Evolutionary conservation across 2,797 vertebrate species (phyloP).

Genomic region (Periparus ater): DNA sequence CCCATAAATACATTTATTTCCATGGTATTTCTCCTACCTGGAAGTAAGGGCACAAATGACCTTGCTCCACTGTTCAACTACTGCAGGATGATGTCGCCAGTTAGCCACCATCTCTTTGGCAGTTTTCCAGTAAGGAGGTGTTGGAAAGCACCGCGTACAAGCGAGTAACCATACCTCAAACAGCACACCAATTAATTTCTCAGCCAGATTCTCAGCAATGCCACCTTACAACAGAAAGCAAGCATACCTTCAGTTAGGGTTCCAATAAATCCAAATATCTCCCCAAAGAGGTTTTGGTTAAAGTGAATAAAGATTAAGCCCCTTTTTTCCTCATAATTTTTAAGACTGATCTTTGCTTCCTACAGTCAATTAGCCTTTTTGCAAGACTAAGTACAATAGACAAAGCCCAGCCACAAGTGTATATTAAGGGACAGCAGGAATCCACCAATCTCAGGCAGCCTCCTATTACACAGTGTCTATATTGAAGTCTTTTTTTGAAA

Average conservation of each 20-base stretch:
- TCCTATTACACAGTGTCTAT: background rate
- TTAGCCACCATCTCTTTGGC: conserved; percentile 92
- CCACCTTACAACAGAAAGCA: conserved; percentile 77
- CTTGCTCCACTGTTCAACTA: conserved; percentile 93
- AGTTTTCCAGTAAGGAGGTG: conserved; percentile 91
- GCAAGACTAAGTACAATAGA: background rate
- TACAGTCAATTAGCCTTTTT: background rate
- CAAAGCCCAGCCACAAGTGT: background rate
- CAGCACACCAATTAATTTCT: conserved; percentile 88
- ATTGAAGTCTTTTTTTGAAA: background rate
- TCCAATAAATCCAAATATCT: background rate
- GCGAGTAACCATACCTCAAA: conserved; percentile 93
- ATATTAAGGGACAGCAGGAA: background rate
- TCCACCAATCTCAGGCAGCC: background rate
- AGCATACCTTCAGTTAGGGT: background rate
- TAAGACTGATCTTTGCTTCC: background rate
- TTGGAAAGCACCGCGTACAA: conserved; percentile 89
- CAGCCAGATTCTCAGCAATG: conserved; percentile 89
- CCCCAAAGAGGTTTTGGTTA: background rate
- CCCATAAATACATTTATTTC: accelerated
- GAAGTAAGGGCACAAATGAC: conserved; percentile 89
- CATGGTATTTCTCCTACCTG: conserved; percentile 76
- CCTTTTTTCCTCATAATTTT: background rate
- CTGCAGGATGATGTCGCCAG: conserved; percentile 91
- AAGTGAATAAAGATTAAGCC: background rate